Evolutionary conservation across 2,888 invertebrate genomes (phyloP).

Genomic region (Drosophila gaucha): DNA sequence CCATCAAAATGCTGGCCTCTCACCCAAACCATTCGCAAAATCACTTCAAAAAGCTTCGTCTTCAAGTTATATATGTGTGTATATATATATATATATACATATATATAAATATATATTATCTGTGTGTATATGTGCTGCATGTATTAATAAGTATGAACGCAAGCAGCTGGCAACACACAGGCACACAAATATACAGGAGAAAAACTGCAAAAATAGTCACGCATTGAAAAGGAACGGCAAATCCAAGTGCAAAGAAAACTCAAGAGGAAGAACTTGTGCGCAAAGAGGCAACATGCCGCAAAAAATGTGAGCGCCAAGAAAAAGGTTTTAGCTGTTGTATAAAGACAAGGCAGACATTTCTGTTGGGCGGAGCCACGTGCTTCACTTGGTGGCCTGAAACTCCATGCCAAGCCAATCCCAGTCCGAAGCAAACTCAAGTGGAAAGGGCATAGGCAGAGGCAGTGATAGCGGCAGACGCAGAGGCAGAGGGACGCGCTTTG

Average conservation of each 20-base stretch:
- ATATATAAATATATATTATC: neutral
- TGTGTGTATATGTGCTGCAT: neutral
- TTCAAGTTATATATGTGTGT: slow-evolving; percentile 13
- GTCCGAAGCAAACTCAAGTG: slow-evolving; percentile 21
- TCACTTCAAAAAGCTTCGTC: slow-evolving; percentile 36
- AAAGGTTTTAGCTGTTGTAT: slow-evolving; percentile 48
- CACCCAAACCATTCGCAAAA: neutral
- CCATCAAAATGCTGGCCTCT: too few relatives aligned
- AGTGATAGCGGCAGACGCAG: neutral
- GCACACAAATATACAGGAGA: slow-evolving; percentile 7
- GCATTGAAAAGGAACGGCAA: slow-evolving; percentile 43
- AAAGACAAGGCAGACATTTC: slow-evolving; percentile 46
- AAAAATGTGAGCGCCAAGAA: slow-evolving; percentile 60
- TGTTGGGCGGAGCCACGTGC: slow-evolving; percentile 65
- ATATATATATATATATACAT: slow-evolving; percentile 2
- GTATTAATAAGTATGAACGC: slow-evolving; percentile 11
- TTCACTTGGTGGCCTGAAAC: slow-evolving; percentile 20
- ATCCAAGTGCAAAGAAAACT: slow-evolving; percentile 43
- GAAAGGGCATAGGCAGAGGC: neutral
- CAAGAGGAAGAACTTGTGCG: slow-evolving; percentile 35
- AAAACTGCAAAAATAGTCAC: slow-evolving; percentile 56
- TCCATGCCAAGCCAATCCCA: slow-evolving; percentile 62
- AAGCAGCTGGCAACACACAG: slow-evolving; percentile 5
- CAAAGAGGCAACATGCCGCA: slow-evolving; percentile 41
- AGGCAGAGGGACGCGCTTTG: slow-evolving; percentile 17